Conservation (phyloP, 2,113 vertebrate genomes). For the Pelecanoides urinatrix region DNA sequence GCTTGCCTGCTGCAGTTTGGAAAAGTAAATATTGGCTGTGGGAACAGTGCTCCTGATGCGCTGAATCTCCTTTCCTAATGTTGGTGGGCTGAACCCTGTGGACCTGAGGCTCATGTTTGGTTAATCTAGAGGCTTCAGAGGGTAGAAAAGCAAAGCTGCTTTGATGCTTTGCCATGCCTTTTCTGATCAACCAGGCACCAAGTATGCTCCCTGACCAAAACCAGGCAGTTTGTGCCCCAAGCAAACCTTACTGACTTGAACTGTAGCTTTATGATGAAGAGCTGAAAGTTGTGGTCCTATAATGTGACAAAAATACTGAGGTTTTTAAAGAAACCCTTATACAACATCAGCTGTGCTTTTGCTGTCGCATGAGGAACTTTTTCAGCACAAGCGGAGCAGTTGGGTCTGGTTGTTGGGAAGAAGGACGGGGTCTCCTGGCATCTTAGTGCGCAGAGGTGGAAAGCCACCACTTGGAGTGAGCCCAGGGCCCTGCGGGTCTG, state of each 20-base stretch:
- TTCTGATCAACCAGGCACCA: neutral
- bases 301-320: neutral
- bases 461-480: neutral
- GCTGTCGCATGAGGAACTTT: neutral
- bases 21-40: constrained; percentile 22
- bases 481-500: neutral
- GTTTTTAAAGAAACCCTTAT: neutral
- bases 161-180: neutral
- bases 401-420: neutral
- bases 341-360: neutral
- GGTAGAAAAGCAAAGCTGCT: neutral
- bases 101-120: neutral
- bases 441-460: neutral
- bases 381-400: neutral
- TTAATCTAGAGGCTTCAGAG: neutral
- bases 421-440: neutral
- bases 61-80: neutral
- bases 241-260: neutral
- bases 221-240: neutral
- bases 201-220: neutral
- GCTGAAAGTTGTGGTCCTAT: neutral
- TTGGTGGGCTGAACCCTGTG: neutral
- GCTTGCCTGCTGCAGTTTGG: neutral
- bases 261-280: neutral
- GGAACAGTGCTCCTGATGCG: neutral